These are phyloP conservation scores for Lydus trimaculatus DNA, from an alignment of 2,888 invertebrate genomes.

Conservation along the genomic window DNA sequence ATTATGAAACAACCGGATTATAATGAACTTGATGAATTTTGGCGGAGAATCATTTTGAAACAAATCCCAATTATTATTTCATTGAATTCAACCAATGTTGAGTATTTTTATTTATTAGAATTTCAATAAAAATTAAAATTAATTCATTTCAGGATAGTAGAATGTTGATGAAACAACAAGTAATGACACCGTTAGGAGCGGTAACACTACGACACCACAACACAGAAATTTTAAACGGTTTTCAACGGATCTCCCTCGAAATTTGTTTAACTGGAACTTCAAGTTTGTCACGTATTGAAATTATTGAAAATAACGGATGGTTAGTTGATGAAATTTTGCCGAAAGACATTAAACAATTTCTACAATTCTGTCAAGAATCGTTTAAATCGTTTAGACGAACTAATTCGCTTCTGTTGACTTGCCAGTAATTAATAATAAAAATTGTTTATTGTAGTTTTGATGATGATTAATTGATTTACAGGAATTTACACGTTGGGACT, in stretches of 20 bases:
- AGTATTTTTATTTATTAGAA: not conserved
- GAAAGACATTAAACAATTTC: not conserved
- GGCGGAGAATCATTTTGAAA: not conserved
- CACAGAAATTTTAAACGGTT: not conserved
- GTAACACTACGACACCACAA: not conserved
- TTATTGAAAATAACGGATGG: not conserved
- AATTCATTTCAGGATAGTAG: not conserved
- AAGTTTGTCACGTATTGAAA: not conserved
- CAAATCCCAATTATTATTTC: not conserved
- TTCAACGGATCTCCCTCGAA: not conserved
- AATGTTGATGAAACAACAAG: not conserved
- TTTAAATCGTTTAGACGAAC: not conserved
- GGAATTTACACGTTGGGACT: not conserved
- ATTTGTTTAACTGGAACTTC: not conserved
- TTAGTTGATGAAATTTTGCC: not conserved
- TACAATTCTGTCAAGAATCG: not conserved
- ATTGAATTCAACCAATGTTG: not conserved
- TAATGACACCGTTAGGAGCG: not conserved
- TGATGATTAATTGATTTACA: not conserved
- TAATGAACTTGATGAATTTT: not conserved
- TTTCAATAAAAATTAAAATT: not conserved
- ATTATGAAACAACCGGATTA: not conserved
- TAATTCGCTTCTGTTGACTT: not conserved
- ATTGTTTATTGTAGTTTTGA: too few species aligned
- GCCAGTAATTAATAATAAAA: not conserved